Evolutionary conservation across 2,888 invertebrate genomes (phyloP), one percentile per base, ranked within the genome.

Genomic region (Ectemnius lituratus): DNA sequence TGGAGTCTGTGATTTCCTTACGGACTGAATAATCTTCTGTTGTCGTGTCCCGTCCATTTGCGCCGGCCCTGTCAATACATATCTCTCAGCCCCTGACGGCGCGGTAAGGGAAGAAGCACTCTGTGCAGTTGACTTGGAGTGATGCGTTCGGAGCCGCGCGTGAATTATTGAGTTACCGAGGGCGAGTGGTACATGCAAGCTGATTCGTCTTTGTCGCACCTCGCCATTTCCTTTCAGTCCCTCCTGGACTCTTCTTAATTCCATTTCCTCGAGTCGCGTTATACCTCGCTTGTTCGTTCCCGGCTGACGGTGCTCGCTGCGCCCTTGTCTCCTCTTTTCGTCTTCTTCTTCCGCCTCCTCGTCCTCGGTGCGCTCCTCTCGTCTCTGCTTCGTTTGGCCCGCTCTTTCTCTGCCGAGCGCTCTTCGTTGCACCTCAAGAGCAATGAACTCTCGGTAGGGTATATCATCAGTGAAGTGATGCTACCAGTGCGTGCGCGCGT

Each of bases 381-480:
- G 37, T 11, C 37, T 5, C 37, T 37, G 6, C n/a, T 62, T 56
- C 14, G 52, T 37, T 37, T 11, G 37, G 8, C 67, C 71, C 63
- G 65, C 52, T 78, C 79, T 78, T 69, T 70, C 74, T 78, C 75
- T 59, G 71, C 60, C 70, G 46, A 76, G 74, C 75, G 67, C 76
- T 82, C 86, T 84, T 75, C 76, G 82, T 86, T 83, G 81, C 85
- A 85, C 85, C 86, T 83, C 77, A 85, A 85, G 89, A 88, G 89
- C 90, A 89, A 89, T 89, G 90, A 90, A 89, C 90, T 89, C 89
- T 83, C 80, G 85, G 86, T 81, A 86, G 85, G 88, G 87, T 88
- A 87, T 88, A 90, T 89, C 87, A 88, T 89, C 88, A 84, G 84
- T 79, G 81, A 84, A 89, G 87, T 86, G 88, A 88, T 89, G 89